Conservation (phyloP, 2,113 vertebrate species). For the Pseudorhombus dupliciocellatus region DNA sequence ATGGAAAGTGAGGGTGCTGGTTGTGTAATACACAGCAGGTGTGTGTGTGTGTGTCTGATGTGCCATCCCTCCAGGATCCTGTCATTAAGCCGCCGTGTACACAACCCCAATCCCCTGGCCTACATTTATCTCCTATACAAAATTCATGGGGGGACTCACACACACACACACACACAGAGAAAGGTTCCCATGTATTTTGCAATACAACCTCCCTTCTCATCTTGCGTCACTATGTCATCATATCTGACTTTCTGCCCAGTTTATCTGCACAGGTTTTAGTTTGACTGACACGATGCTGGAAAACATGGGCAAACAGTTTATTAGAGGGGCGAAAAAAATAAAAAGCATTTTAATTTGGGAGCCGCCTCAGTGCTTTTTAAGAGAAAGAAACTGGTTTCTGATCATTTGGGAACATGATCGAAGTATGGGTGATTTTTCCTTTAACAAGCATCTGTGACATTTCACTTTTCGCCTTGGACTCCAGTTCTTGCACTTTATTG, state of each 20-base stretch:
- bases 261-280: constrained; percentile 15
- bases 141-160: constrained; percentile 33
- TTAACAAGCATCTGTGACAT: constrained; percentile 12
- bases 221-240: constrained; percentile 56
- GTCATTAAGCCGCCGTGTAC: constrained; percentile 73
- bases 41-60: constrained; percentile 46
- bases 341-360: not conserved
- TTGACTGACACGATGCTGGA: constrained; percentile 49
- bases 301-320: constrained; percentile 15
- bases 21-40: constrained; percentile 45
- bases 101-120: constrained; percentile 65
- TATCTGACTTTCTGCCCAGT: constrained; percentile 14
- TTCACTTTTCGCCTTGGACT: not conserved
- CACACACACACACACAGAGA: constrained; percentile 14
- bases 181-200: constrained; percentile 47
- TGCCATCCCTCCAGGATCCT: constrained; percentile 57
- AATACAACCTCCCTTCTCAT: constrained; percentile 58
- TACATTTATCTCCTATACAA: constrained; percentile 54
- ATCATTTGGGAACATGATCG: not conserved
- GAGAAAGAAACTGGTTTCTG: constrained; percentile 9
- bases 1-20: constrained; percentile 36
- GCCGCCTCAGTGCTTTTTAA: constrained; percentile 17
- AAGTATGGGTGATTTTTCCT: not conserved
- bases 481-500: not conserved
- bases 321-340: not conserved